A percentile compares a stretch with the other conserved stretches of the same genome.
Conservation (phyloP, 2,797 vertebrate genomes). For the Ibycter americanus region DNA sequence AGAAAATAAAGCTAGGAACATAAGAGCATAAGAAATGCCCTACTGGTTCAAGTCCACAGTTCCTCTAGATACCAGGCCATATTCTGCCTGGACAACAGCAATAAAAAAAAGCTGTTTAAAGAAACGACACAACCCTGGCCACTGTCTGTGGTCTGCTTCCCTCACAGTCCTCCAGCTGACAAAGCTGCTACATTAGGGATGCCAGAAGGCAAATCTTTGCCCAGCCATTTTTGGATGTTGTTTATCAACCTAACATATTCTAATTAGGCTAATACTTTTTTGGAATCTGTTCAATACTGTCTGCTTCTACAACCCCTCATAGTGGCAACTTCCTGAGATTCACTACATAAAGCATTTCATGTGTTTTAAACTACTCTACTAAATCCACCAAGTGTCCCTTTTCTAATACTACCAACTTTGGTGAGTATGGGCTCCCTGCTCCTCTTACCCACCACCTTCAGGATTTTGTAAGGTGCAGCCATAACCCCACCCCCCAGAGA, state of each 20-base stretch:
- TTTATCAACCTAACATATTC: background rate
- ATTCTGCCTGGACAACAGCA: background rate
- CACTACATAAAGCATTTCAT: background rate
- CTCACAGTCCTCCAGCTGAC: background rate
- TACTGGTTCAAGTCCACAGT: background rate
- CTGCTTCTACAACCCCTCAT: background rate
- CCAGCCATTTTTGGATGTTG: background rate
- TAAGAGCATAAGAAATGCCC: background rate
- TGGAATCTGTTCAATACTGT: background rate
- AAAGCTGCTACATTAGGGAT: background rate
- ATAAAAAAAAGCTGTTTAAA: background rate
- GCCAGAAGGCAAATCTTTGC: background rate
- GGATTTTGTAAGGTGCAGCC: background rate
- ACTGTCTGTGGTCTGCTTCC: background rate
- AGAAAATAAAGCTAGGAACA: background rate
- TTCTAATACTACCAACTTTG: background rate
- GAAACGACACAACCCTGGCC: rapidly evolving
- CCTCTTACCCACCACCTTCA: background rate
- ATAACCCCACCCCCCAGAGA: background rate
- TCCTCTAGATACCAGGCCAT: background rate
- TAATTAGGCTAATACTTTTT: background rate
- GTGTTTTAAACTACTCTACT: background rate
- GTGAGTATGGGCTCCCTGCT: background rate
- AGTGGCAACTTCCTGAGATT: background rate
- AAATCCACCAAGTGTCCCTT: background rate